phyloP scores from a whole-genome alignment of 2,888 invertebrate species.

The Dorcus hopei region DNA sequence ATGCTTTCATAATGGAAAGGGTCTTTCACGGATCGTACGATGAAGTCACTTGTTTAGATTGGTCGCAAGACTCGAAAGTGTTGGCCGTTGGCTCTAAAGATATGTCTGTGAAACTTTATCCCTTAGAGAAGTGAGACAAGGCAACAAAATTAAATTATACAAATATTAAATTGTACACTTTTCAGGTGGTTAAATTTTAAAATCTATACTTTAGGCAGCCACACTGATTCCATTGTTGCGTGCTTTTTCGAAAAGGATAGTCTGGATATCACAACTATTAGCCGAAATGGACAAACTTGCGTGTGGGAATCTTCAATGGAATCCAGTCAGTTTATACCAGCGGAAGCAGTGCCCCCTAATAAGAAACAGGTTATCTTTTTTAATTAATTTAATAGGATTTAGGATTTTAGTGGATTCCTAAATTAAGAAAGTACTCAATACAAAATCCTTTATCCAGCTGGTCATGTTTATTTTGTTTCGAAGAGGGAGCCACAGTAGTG shows the following conservation, averaged over 20 bases:
- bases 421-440: no score
- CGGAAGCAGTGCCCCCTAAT: conserved; percentile 52
- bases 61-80: conserved; percentile 89
- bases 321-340: conserved; percentile 62
- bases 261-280: conserved; percentile 79
- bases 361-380: conserved; percentile 42
- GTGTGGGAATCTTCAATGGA: conserved; percentile 84
- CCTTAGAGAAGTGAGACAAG: conserved; percentile 59
- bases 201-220: conserved; percentile 75
- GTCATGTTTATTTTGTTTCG: no score
- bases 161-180: not conserved
- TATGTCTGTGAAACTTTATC: conserved; percentile 80
- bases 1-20: conserved; percentile 81
- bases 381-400: no score
- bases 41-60: conserved; percentile 82
- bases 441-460: no score
- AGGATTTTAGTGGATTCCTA: no score
- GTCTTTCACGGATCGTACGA: conserved; percentile 81
- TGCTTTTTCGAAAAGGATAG: conserved; percentile 86
- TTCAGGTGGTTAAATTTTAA: conserved; percentile 64
- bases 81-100: conserved; percentile 90
- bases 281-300: conserved; percentile 79
- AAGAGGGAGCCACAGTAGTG: not conserved
- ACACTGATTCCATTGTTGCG: conserved; percentile 79
- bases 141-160: not conserved